Percentiles rank a stretch among this genome's conserved stretches.
These are phyloP conservation scores for Clarias platycephalus DNA, from an alignment of 2,797 vertebrate genomes.

Conservation along the genomic window DNA sequence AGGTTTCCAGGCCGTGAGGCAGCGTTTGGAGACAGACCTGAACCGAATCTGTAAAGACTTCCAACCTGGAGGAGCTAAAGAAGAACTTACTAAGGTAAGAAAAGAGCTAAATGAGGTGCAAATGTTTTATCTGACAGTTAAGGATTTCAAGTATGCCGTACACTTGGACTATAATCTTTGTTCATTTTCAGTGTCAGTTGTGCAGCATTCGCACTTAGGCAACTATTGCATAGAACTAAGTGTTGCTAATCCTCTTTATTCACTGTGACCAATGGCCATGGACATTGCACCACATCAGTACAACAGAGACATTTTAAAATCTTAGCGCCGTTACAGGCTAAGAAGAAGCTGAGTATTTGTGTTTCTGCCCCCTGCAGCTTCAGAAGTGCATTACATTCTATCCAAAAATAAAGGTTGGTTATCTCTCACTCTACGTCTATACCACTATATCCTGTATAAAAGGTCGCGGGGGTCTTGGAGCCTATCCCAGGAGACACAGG, in stretches of 20 bases:
- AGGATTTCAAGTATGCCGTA: not conserved
- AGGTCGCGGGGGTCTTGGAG: too few relatives aligned
- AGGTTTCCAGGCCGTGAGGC: constrained; percentile 66
- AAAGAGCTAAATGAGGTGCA: not conserved
- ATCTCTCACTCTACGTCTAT: too few relatives aligned
- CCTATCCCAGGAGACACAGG: too few relatives aligned
- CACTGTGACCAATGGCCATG: not conserved
- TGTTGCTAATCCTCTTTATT: not conserved
- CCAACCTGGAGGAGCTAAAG: constrained; percentile 41
- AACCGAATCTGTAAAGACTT: constrained; percentile 56
- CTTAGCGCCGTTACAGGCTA: not conserved
- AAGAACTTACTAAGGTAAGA: constrained; percentile 62
- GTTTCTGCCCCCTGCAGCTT: not conserved
- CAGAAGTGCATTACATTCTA: not conserved
- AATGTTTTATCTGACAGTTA: not conserved
- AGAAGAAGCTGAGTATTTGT: not conserved
- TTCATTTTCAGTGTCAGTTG: not conserved
- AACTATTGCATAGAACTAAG: not conserved
- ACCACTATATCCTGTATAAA: too few relatives aligned
- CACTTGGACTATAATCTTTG: not conserved
- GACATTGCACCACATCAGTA: not conserved
- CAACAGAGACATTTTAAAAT: not conserved
- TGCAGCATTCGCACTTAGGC: not conserved
- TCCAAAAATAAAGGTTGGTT: not conserved
- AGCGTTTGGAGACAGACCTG: constrained; percentile 60